A percentile compares a stretch with the other conserved stretches of the same genome.
phyloP scores from a whole-genome alignment of 2,113 vertebrate genomes.

The Phaethon lepturus region DNA sequence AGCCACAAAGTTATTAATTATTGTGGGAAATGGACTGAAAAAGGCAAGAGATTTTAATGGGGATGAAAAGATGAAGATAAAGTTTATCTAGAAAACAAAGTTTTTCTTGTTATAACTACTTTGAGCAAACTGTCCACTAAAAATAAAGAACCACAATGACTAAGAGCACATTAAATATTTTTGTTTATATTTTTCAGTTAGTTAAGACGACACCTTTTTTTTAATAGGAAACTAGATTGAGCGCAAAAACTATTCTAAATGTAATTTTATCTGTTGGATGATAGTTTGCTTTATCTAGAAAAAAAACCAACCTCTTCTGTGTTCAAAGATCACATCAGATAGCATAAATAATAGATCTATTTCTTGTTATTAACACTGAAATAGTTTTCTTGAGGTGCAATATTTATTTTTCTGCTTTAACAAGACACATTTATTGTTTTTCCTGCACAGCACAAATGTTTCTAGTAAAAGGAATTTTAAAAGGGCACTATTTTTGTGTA shows the following conservation, averaged over 20 bases:
- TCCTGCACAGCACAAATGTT: slow-evolving; percentile 77
- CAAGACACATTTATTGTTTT: slow-evolving; percentile 59
- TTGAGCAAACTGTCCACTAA: slow-evolving; percentile 17
- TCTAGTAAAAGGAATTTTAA: slow-evolving; percentile 61
- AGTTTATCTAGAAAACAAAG: not conserved
- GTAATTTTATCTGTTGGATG: not conserved
- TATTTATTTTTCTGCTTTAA: slow-evolving; percentile 78
- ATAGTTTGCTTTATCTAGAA: slow-evolving; percentile 18
- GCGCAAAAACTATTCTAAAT: slow-evolving; percentile 6
- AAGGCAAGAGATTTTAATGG: not conserved
- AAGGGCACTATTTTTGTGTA: slow-evolving; percentile 76
- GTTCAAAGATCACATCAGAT: slow-evolving; percentile 26
- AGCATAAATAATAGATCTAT: slow-evolving; percentile 7
- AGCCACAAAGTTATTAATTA: not conserved
- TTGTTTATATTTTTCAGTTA: slow-evolving; percentile 22
- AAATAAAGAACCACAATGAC: slow-evolving; percentile 9
- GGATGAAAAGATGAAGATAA: not conserved
- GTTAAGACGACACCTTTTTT: slow-evolving; percentile 6
- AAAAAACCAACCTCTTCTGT: not conserved
- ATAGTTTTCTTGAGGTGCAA: slow-evolving; percentile 78
- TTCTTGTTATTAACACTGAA: slow-evolving; percentile 55
- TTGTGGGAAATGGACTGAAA: not conserved
- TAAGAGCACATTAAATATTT: slow-evolving; percentile 29
- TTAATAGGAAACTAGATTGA: slow-evolving; percentile 20
- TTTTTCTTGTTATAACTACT: slow-evolving; percentile 17